Conservation (phyloP, 2,113 vertebrate species). For the Triplophysa dalaica region DNA sequence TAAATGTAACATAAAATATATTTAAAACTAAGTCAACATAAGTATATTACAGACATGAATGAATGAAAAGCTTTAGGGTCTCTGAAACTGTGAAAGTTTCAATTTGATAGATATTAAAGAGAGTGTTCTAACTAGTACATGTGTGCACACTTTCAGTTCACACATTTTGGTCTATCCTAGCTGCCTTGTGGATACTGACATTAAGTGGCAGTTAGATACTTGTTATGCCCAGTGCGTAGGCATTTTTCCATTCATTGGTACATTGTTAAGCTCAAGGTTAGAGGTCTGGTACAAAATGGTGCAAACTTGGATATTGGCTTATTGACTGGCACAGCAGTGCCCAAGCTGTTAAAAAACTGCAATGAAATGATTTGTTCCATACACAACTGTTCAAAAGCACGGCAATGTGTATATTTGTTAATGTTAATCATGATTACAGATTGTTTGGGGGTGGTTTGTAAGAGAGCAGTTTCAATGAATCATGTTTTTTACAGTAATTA, state of each 20-base stretch:
- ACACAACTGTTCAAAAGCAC: neutral
- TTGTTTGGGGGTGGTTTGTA: neutral
- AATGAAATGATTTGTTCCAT: neutral
- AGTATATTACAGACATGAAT: neutral
- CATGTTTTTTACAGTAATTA: too few species aligned
- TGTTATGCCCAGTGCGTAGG: conserved; percentile 4
- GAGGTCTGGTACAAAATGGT: conserved; percentile 2
- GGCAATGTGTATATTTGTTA: neutral
- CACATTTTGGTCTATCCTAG: neutral
- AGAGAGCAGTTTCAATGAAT: neutral
- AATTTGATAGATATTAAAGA: neutral
- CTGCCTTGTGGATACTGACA: neutral
- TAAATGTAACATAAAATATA: neutral
- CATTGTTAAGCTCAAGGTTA: conserved; percentile 21
- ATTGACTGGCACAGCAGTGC: conserved; percentile 1
- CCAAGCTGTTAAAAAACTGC: conserved; percentile 10
- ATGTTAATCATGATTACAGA: neutral
- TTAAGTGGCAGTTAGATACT: neutral
- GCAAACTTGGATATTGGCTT: conserved; percentile 6
- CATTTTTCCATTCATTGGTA: conserved; percentile 20
- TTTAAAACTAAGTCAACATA: neutral
- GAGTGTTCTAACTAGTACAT: conserved; percentile 9
- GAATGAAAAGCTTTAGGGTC: neutral
- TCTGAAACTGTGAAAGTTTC: neutral
- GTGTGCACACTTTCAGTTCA: neutral